A percentile compares a stretch with the other conserved stretches of the same genome.
phyloP scores from a whole-genome alignment of 1,140 invertebrate species.

The Atta colombica region DNA sequence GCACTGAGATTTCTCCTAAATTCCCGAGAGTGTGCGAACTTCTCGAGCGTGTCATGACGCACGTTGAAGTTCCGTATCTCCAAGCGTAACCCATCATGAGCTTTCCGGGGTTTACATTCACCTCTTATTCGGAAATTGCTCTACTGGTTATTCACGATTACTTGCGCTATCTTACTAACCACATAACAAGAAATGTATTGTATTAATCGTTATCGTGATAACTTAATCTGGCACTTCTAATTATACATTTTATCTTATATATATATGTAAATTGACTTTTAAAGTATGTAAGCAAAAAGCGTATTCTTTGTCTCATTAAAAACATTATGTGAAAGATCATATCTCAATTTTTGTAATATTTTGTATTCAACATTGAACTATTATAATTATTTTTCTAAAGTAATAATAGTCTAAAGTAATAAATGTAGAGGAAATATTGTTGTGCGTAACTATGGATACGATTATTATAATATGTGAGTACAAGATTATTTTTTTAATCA shows the following conservation, averaged over 20 bases:
- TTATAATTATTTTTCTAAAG: background rate
- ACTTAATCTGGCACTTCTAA: constrained; percentile 4
- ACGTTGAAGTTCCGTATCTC: constrained; percentile 58
- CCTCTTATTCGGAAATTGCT: constrained; percentile 60
- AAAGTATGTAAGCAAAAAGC: background rate
- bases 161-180: constrained; percentile 48
- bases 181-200: constrained; percentile 11
- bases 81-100: constrained; percentile 62
- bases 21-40: constrained; percentile 55
- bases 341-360: background rate
- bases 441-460: background rate
- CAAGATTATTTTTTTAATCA: background rate
- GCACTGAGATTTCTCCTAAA: constrained; percentile 53
- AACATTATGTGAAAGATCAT: background rate
- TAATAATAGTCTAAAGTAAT: background rate
- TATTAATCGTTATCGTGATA: constrained; percentile 8
- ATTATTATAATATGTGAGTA: background rate
- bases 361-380: background rate
- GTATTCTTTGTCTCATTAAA: background rate
- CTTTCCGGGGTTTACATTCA: constrained; percentile 45
- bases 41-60: constrained; percentile 61
- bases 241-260: background rate
- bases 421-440: background rate
- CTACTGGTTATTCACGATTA: constrained; percentile 59
- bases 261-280: constrained; percentile 40